Evolutionary conservation across 2,888 invertebrate genomes (phyloP).

Genomic region (Lepidocyrtinus sp.): DNA sequence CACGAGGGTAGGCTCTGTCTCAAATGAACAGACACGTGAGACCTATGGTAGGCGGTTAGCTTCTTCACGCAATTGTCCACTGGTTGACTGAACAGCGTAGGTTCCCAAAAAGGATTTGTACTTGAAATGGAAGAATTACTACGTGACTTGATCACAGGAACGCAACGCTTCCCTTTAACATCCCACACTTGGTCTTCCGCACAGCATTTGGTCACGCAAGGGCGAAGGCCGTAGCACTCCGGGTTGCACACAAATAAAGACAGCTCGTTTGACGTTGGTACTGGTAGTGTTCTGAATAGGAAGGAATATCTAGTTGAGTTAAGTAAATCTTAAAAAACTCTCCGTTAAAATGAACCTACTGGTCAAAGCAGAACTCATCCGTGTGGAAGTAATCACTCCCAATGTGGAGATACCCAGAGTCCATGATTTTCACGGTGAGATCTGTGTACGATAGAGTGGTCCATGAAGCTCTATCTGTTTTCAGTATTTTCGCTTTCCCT

Average conservation of each 20-base stretch:
- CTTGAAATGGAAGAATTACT: not conserved
- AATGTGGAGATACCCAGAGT: slow-evolving; percentile 11
- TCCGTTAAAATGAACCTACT: slow-evolving; percentile 16
- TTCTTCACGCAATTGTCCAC: slow-evolving; percentile 35
- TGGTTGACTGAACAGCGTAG: slow-evolving; percentile 19
- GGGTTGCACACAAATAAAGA: slow-evolving; percentile 31
- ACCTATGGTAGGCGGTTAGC: slow-evolving; percentile 29
- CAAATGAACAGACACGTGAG: slow-evolving; percentile 37
- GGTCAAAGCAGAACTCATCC: slow-evolving; percentile 36
- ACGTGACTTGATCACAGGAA: too few relatives aligned
- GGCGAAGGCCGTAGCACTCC: slow-evolving; percentile 26
- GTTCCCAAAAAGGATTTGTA: not conserved
- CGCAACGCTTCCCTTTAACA: not conserved
- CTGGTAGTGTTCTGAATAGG: not conserved
- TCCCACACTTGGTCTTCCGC: slow-evolving; percentile 45
- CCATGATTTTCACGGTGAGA: slow-evolving; percentile 5
- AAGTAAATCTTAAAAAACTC: not conserved
- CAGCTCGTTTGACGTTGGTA: slow-evolving; percentile 18
- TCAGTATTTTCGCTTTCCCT: slow-evolving; percentile 21
- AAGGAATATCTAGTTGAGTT: not conserved
- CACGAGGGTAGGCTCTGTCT: slow-evolving; percentile 19
- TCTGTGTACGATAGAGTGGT: not conserved
- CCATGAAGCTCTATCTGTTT: slow-evolving; percentile 22
- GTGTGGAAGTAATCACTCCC: slow-evolving; percentile 29
- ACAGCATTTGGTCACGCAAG: slow-evolving; percentile 59